Percentiles rank a stretch among this genome's conserved stretches.
Evolutionary conservation across 1,140 invertebrate species (phyloP).

Genomic region (Agrilus planipennis): DNA sequence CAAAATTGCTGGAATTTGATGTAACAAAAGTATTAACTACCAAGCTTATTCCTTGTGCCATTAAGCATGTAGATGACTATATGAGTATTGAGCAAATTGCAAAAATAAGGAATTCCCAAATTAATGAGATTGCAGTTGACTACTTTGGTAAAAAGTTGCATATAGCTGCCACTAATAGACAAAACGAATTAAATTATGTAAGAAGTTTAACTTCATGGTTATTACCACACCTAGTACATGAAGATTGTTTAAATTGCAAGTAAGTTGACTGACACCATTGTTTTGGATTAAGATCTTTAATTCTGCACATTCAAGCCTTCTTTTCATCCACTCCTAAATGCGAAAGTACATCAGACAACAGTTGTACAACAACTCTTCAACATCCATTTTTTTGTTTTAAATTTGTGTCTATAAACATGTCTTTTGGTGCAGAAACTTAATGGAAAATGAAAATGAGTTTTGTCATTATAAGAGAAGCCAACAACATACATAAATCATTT

Average conservation of each 20-base stretch:
- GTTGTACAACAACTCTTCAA: too few relatives aligned
- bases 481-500: too few relatives aligned
- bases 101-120: conserved; percentile 35
- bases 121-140: conserved; percentile 43
- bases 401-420: too few relatives aligned
- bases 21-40: conserved; percentile 49
- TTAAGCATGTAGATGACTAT: conserved; percentile 48
- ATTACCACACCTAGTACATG: conserved; percentile 50
- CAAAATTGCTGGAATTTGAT: conserved; percentile 52
- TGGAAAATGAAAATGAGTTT: too few relatives aligned
- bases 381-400: too few relatives aligned
- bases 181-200: conserved; percentile 60
- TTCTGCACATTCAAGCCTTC: neutral
- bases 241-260: conserved; percentile 40
- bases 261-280: conserved; percentile 26
- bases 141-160: conserved; percentile 51
- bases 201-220: conserved; percentile 48
- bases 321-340: too few relatives aligned
- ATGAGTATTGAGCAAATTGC: conserved; percentile 33
- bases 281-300: neutral
- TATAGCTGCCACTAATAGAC: conserved; percentile 53
- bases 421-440: too few relatives aligned
- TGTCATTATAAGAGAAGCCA: too few relatives aligned
- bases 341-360: too few relatives aligned
- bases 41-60: conserved; percentile 48